Evolutionary conservation across 1,140 invertebrate genomes (phyloP).

Genomic region (Bombus picipes): DNA sequence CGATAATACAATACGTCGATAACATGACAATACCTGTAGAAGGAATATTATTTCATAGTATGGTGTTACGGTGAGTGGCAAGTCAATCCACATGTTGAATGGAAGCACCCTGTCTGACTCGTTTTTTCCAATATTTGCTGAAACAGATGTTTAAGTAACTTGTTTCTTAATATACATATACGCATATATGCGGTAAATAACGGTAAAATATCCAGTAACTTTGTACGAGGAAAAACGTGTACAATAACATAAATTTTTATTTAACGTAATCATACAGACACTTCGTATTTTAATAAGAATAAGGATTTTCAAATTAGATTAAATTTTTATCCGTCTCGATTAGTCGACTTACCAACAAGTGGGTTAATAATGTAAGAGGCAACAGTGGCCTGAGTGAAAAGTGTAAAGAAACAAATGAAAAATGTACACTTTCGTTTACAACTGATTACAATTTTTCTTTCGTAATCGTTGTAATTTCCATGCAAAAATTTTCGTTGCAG

Average conservation of each 20-base stretch:
- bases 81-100: conserved; percentile 58
- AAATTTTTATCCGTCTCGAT: not conserved
- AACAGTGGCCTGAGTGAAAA: conserved; percentile 32
- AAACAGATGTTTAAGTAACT: not conserved
- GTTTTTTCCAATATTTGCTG: conserved; percentile 60
- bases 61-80: conserved; percentile 45
- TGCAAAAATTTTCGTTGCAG: conserved; percentile 1
- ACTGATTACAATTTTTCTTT: not conserved
- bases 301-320: not conserved
- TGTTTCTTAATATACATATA: not conserved
- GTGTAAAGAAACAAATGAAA: conserved; percentile 42
- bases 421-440: conserved; percentile 2
- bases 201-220: too few species aligned
- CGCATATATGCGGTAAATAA: too few species aligned
- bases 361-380: conserved; percentile 51
- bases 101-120: conserved; percentile 52
- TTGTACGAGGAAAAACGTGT: not conserved
- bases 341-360: conserved; percentile 51
- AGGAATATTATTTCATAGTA: conserved; percentile 54
- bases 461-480: conserved; percentile 12
- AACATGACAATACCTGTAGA: not conserved
- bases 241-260: too few species aligned
- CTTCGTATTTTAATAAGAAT: too few species aligned
- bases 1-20: not conserved
- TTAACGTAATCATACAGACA: too few species aligned